A percentile compares a stretch with the other conserved stretches of the same genome.
phyloP scores from a whole-genome alignment of 2,797 vertebrate species.

The Hippopotamyrus pictus region DNA sequence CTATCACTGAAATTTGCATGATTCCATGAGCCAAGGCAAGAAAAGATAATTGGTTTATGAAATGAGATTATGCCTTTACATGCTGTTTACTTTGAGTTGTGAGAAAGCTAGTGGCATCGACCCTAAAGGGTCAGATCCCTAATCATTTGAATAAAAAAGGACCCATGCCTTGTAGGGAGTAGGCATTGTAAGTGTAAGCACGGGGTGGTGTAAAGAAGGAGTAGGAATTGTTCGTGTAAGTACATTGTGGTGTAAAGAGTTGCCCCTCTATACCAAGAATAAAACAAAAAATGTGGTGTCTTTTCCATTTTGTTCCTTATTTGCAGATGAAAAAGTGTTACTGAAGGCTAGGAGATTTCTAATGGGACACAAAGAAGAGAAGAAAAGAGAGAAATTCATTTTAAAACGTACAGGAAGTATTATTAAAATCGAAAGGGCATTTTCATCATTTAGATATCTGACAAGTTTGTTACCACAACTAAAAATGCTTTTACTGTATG shows the following conservation, averaged over 20 bases:
- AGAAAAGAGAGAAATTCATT: neutral
- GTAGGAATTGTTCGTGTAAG: neutral
- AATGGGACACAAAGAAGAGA: neutral
- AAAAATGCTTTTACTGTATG: neutral
- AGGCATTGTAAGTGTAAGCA: neutral
- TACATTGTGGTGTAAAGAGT: neutral
- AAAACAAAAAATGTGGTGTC: neutral
- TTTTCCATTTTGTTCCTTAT: neutral
- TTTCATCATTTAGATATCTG: neutral
- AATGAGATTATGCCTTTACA: neutral
- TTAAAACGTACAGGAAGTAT: neutral
- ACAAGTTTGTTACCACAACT: neutral
- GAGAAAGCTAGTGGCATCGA: neutral
- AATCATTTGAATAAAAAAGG: neutral
- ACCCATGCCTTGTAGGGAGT: neutral
- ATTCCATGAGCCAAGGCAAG: neutral
- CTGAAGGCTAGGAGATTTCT: neutral
- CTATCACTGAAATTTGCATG: slow-evolving; percentile 9
- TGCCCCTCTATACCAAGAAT: neutral
- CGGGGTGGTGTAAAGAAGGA: neutral
- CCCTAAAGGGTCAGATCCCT: neutral
- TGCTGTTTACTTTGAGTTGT: neutral
- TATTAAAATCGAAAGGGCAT: neutral
- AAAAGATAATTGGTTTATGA: slow-evolving; percentile 9
- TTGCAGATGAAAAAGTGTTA: neutral